Evolutionary conservation across 2,797 vertebrate genomes (phyloP), one percentile per base, ranked within the genome.

Genomic region (Petrocephalus schoutedeni): DNA sequence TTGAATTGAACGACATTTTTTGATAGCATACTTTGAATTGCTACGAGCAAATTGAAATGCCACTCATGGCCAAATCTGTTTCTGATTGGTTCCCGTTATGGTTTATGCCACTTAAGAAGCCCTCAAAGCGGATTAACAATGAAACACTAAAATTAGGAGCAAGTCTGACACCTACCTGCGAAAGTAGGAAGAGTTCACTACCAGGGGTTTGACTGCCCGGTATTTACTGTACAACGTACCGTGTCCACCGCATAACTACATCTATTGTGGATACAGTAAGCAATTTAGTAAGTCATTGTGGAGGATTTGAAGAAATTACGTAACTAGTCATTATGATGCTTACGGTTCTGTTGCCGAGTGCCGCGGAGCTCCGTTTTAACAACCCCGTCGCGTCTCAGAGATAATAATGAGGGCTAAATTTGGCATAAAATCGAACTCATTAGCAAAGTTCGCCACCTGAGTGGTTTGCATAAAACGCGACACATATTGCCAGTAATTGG

Each of bases 381-480:
- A 94, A 94, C 94, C 93, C 94, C 92, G 94, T 95, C 92, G 95
- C 95, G 95, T 95, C 96, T 96, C 95, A 91, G 96, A 96, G 94
- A 96, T 95, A 95, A 96, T 96, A 96, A 97, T 96, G 97, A 97
- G 95, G 94, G 95, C 96, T 96, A 98, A 97, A 99, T 97, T 97
- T 97, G 96, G 97, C 97, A 98, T 98, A 98, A 98, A 98, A 98
- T 98, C 97, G 96, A 97, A 97, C 97, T 98, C 96, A 98, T 98
- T 98, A 98, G 96, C 92, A 94, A 95, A 97, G 97, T 97, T 97
- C 97, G 96, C 94, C 95, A 96, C 96, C 96, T 97, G 97, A 97
- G 97, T 96, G 96, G 96, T 97, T 96, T 96, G 97, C 97, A 96
- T 97, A 97, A 96, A 97, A 97, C 95, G 95, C 96, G 96, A 94